phyloP scores from a whole-genome alignment of 2,797 vertebrate species.

The Ficedula albicollis region DNA sequence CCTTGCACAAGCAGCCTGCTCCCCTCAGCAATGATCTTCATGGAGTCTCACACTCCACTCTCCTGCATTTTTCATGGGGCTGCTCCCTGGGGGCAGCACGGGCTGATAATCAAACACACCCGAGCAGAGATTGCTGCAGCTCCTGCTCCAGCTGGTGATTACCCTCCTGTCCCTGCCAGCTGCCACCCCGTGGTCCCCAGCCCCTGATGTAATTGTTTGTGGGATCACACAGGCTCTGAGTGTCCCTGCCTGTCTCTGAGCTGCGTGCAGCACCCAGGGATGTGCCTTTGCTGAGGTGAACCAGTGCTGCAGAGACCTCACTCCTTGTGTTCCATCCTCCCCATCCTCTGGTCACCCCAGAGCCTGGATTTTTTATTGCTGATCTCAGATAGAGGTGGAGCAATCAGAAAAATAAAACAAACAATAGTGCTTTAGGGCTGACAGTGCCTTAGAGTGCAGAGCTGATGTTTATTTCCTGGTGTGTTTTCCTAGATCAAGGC shows the following conservation, averaged over 20 bases:
- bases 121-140: background rate
- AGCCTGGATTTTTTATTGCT: background rate
- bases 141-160: background rate
- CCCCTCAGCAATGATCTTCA: background rate
- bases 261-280: background rate
- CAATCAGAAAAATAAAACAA: background rate
- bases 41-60: background rate
- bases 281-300: background rate
- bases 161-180: background rate
- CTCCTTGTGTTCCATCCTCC: background rate
- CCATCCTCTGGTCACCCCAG: background rate
- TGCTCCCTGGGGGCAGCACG: background rate
- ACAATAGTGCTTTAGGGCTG: background rate
- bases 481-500: background rate
- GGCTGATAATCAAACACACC: constrained; percentile 4
- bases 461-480: background rate
- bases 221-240: background rate
- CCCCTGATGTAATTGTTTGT: background rate
- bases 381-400: background rate
- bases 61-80: constrained; percentile 54
- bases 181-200: background rate
- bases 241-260: rapidly evolving
- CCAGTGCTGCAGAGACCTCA: background rate
- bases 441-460: background rate
- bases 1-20: background rate